Base-by-base conservation (phyloP, 2,113 vertebrate genomes). In the Platichthys stellatus region DNA sequence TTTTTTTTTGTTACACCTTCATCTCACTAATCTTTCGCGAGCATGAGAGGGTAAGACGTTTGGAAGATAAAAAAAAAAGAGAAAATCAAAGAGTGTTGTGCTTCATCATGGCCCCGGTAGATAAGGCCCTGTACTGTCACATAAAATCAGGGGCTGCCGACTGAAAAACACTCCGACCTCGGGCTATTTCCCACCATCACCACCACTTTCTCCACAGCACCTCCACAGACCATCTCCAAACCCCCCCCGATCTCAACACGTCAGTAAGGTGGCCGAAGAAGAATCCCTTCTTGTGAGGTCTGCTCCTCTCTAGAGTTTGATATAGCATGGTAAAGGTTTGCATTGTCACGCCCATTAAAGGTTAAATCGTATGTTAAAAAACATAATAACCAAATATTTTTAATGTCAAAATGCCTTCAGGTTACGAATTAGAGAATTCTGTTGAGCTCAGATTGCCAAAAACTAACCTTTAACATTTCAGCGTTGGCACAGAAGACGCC, bases 101-200 rank as follows among this genome's bases (percentile, higher is more conserved):
- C 90, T 90, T 90, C 86, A 91, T 89, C 87, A 69, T 82, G 69
- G 83, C 78, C 82, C 76, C 76, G 86, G 74, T 83, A 88, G 89
- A 93, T 92, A 93, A 92, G 89, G 73, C 75, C 73, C 72, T 90
- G 81, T 85, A 83, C 91, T 90, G 92, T 91, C 92, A 90, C 86
- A 85, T 87, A 73, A 86, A 92, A 89, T 91, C 90, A 90, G 76
- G 35, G 69, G 71, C 82, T 86, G 83, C 78, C 82, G 78, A 28
- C 62, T 83, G 83, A 84, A 89, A 86, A 90, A 88, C 83, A 66
- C 82, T 86, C 83, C 78, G 71, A 83, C 88, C 86, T 66, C 73
- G 3, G 88, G 90, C 85, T 43, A 83, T 78, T 73, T 75, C 67
- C 75, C 72, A 80, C 76, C 86, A 84, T 85, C 80, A 83, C 56